These are phyloP conservation scores for Cryptosula pallasiana DNA, from an alignment of 2,888 invertebrate genomes.

Conservation along the genomic window DNA sequence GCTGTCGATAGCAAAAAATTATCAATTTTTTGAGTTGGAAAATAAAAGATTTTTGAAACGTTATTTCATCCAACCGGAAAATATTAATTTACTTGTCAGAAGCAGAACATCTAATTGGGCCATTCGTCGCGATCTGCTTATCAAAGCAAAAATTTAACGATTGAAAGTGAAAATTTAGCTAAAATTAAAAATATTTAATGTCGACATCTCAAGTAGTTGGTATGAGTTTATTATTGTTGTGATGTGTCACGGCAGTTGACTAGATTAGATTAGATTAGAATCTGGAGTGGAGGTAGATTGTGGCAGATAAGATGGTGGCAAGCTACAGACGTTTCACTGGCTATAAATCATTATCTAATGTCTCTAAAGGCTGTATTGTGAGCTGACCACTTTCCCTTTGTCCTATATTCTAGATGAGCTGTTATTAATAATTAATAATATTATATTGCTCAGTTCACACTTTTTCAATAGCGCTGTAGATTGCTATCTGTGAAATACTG, in stretches of 20 bases:
- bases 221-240: not conserved
- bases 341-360: no score
- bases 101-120: not conserved
- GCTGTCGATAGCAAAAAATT: no score
- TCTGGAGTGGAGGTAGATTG: no score
- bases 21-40: no score
- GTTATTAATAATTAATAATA: not conserved
- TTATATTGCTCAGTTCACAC: not conserved
- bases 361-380: no score
- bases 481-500: not conserved
- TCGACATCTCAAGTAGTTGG: not conserved
- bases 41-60: no score
- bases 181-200: not conserved
- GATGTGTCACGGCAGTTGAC: not conserved
- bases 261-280: no score
- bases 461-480: not conserved
- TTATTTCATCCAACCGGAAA: no score
- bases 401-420: not conserved
- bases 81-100: slow-evolving; percentile 20
- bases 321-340: no score
- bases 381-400: not conserved
- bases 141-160: not conserved
- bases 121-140: no score
- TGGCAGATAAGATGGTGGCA: no score
- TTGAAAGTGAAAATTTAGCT: not conserved